These are phyloP conservation scores for Thomomys bottae DNA, from an alignment of 2,113 vertebrate species.

Conservation along the genomic window DNA sequence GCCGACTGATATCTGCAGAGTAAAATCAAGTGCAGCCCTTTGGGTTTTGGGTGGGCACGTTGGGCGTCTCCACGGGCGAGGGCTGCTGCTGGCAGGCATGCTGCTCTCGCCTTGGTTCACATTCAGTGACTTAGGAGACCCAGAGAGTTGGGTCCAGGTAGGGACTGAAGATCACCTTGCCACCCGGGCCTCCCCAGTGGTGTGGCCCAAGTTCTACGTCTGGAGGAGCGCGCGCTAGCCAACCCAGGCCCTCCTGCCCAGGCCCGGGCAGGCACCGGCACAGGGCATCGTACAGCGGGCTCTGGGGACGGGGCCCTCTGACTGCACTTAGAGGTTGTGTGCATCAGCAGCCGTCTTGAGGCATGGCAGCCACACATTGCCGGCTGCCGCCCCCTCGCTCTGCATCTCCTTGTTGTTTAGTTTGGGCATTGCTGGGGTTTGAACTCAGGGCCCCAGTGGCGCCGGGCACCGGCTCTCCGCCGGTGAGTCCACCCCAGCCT, in stretches of 20 bases:
- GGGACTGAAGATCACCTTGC: not conserved
- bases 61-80: not conserved
- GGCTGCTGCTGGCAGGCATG: not conserved
- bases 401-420: not conserved
- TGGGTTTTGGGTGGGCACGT: not conserved
- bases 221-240: not conserved
- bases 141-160: not conserved
- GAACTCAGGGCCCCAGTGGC: too few species aligned
- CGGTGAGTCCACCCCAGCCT: too few species aligned
- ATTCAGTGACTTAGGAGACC: not conserved
- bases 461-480: too few species aligned
- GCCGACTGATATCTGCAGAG: not conserved
- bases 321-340: not conserved
- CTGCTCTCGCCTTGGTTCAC: not conserved
- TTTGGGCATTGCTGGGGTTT: too few species aligned
- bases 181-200: not conserved
- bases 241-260: not conserved
- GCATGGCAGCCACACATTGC: not conserved
- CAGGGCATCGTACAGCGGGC: not conserved
- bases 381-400: not conserved
- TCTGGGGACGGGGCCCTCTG: not conserved
- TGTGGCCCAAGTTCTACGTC: not conserved
- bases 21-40: conserved; percentile 8
- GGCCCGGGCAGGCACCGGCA: not conserved
- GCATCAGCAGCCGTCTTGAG: not conserved